Percentiles rank a stretch among this genome's conserved stretches.
Evolutionary conservation across 2,113 vertebrate genomes (phyloP).

Genomic region (Chionomys nivalis): DNA sequence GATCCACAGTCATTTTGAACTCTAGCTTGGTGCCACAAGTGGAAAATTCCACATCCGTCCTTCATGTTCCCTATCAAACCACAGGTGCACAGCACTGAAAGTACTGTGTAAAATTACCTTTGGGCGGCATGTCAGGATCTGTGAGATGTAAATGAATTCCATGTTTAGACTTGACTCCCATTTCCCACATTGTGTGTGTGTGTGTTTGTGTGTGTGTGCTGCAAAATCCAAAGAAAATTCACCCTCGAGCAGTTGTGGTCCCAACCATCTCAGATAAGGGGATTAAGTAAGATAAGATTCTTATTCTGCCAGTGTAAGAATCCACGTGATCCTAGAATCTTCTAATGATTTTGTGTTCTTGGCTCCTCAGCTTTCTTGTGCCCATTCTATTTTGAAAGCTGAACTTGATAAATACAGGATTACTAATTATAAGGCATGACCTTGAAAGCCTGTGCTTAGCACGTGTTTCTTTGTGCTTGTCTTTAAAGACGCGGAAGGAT

Average conservation of each 20-base stretch:
- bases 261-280: neutral
- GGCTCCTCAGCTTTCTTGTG: neutral
- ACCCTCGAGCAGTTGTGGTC: no score
- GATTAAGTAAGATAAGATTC: no score
- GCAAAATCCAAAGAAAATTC: neutral
- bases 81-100: neutral
- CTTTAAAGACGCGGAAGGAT: neutral
- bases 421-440: neutral
- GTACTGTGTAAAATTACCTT: neutral
- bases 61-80: neutral
- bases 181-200: neutral
- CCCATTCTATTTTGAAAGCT: conserved; percentile 41
- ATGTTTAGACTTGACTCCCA: neutral
- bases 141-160: neutral
- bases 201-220: neutral
- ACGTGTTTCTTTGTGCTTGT: conserved; percentile 18
- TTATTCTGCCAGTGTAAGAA: neutral
- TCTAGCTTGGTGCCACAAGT: neutral
- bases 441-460: neutral
- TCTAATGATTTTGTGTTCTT: conserved; percentile 35
- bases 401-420: conserved; percentile 18
- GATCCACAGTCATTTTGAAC: neutral
- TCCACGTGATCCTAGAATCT: neutral
- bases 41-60: neutral
- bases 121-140: neutral